Percentiles rank a stretch among this genome's conserved stretches.
Conservation (phyloP, 2,113 vertebrate genomes). For the Numida meleagris region DNA sequence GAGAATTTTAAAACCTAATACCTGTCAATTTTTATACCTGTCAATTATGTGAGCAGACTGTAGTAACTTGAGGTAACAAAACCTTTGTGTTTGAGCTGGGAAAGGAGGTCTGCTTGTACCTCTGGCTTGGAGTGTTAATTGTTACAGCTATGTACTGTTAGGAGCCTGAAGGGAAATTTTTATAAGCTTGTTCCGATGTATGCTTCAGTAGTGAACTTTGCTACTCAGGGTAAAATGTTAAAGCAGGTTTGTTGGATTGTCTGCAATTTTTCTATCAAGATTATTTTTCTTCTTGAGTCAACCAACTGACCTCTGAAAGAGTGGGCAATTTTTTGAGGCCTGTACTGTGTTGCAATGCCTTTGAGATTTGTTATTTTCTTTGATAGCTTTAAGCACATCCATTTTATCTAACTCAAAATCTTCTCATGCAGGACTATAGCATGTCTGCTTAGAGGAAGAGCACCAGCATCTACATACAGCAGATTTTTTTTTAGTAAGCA, state of each 20-base stretch:
- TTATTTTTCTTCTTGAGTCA: neutral
- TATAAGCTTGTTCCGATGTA: neutral
- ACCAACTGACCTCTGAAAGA: neutral
- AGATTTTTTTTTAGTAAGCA: neutral
- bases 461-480: accelerated
- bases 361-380: neutral
- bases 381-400: neutral
- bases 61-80: neutral
- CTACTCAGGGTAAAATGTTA: neutral
- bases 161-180: neutral
- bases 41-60: neutral
- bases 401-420: neutral
- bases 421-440: neutral
- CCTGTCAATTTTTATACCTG: neutral
- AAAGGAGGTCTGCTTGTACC: neutral
- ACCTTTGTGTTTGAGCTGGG: neutral
- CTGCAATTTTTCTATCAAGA: neutral
- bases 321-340: neutral
- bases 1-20: neutral
- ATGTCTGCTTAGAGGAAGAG: neutral
- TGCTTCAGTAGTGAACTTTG: neutral
- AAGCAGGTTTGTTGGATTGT: neutral
- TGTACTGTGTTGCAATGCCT: neutral
- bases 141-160: neutral
- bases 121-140: neutral